Conservation (phyloP, 2,113 vertebrate genomes). For the Spea multiplicata region DNA sequence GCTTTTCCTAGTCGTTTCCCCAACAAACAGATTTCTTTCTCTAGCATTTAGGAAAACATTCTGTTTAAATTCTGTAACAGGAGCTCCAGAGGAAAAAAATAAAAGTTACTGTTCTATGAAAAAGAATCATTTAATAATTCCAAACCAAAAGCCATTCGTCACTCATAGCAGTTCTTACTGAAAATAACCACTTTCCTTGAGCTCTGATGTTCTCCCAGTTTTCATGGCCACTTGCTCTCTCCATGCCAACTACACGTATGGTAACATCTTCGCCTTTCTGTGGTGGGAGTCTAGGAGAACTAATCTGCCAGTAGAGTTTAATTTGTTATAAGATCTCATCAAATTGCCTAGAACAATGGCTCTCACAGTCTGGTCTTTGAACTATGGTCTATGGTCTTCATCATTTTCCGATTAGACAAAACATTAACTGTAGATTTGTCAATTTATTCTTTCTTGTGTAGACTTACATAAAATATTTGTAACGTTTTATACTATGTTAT, state of each 20-base stretch:
- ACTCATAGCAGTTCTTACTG: background rate
- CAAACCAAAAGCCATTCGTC: background rate
- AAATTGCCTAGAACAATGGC: too few species aligned
- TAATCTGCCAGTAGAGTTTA: too few species aligned
- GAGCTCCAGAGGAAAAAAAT: background rate
- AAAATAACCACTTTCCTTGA: background rate
- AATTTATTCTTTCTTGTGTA: too few species aligned
- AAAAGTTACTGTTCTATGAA: background rate
- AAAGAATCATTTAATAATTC: background rate
- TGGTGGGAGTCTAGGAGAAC: too few species aligned
- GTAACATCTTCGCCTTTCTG: too few species aligned
- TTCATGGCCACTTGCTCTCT: background rate
- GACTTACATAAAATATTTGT: too few species aligned
- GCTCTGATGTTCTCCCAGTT: background rate
- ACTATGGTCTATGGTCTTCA: too few species aligned
- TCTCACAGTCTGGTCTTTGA: too few species aligned
- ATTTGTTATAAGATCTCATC: too few species aligned
- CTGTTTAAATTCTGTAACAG: background rate
- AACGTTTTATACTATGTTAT: too few species aligned
- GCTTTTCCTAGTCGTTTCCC: background rate
- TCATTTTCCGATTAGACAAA: too few species aligned
- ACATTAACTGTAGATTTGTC: too few species aligned
- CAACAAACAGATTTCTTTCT: background rate
- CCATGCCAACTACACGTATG: background rate
- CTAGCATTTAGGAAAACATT: background rate